phyloP scores from a whole-genome alignment of 2,113 vertebrate species.

The zebrafish (Danio rerio) region GRCz12tu NC_133195.1:37355501-37356000 shows the following conservation, averaged over 20 bases:
- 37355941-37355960: conserved; percentile 42
- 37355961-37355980: conserved; percentile 17
- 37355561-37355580: too few relatives aligned
- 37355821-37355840: not conserved
- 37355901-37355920: too few relatives aligned
- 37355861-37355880: conserved; percentile 5
- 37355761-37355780: not conserved
- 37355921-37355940: conserved; percentile 53
- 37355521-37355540: too few relatives aligned
- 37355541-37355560: too few relatives aligned
- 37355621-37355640: too few relatives aligned
- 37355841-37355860: not conserved
- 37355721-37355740: not conserved
- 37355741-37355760: too few relatives aligned
- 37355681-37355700: too few relatives aligned
- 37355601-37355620: too few relatives aligned
- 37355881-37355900: conserved; percentile 23
- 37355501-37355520: too few relatives aligned
- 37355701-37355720: not conserved
- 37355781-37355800: not conserved
- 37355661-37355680: too few relatives aligned
- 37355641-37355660: too few relatives aligned
- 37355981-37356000: conserved; percentile 55
- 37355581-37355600: too few relatives aligned
- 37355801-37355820: conserved; percentile 8